Percentiles rank a stretch among this genome's conserved stretches.
Evolutionary conservation across 2,113 vertebrate species (phyloP).

Genomic region (Pelobates fuscus): DNA sequence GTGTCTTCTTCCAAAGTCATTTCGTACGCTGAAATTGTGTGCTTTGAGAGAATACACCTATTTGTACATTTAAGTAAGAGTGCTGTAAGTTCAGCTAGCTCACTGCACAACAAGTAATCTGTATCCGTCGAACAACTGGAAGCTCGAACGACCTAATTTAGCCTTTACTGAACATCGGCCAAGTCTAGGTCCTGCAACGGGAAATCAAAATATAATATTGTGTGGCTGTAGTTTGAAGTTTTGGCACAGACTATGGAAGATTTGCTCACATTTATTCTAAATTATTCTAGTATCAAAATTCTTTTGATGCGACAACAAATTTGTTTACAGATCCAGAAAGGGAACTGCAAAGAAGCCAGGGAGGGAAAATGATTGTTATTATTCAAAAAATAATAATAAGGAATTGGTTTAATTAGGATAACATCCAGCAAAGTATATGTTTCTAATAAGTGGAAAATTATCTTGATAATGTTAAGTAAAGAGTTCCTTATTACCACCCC

Average conservation of each 20-base stretch:
- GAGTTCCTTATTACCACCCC: no score
- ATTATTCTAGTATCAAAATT: slow-evolving; percentile 18
- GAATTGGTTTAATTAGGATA: no score
- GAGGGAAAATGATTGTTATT: no score
- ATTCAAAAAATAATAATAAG: no score
- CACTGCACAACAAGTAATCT: slow-evolving; percentile 25
- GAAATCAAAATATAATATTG: slow-evolving; percentile 41
- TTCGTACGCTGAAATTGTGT: no score
- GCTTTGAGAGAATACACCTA: no score
- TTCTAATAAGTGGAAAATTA: no score
- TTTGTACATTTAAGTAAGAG: neutral
- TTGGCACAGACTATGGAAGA: slow-evolving; percentile 28
- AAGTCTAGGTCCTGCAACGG: slow-evolving; percentile 27
- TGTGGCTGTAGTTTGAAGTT: slow-evolving; percentile 21
- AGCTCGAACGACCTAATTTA: slow-evolving; percentile 39
- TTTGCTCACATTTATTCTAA: slow-evolving; percentile 18
- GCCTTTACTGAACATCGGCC: slow-evolving; percentile 41
- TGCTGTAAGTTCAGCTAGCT: neutral
- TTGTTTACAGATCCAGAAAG: neutral
- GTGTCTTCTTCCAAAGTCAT: no score
- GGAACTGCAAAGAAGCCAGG: no score
- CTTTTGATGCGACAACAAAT: neutral
- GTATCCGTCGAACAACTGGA: slow-evolving; percentile 32
- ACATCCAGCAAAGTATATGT: no score
- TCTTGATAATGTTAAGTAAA: no score